Percentiles rank a stretch among this genome's conserved stretches.
Conservation (phyloP, 2,888 invertebrate genomes). For the Ormyrus pomaceus region DNA sequence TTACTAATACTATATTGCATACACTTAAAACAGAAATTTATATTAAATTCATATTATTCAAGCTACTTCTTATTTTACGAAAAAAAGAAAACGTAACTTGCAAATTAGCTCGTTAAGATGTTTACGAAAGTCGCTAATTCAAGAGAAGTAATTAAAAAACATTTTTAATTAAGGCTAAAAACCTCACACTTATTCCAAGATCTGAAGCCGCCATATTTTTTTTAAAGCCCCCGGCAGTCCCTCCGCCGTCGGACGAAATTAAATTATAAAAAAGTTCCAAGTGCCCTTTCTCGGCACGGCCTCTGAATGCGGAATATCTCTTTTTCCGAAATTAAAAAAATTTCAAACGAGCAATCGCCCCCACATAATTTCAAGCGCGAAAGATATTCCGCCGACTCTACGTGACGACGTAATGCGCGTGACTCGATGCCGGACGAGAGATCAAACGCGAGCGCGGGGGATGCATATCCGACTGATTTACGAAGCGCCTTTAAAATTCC, state of each 20-base stretch:
- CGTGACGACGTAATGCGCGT: constrained; percentile 22
- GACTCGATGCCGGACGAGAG: constrained; percentile 21
- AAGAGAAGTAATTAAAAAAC: too few relatives aligned
- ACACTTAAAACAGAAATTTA: too few relatives aligned
- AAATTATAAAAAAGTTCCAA: constrained; percentile 31
- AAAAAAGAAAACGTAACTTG: too few relatives aligned
- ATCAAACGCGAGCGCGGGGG: constrained; percentile 32
- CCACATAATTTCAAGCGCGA: constrained; percentile 11
- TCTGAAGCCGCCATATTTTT: neutral
- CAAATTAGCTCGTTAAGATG: too few relatives aligned
- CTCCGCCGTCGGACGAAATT: constrained; percentile 16
- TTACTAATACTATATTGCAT: too few relatives aligned
- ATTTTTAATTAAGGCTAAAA: too few relatives aligned
- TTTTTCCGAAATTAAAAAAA: constrained; percentile 43
- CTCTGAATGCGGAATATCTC: constrained; percentile 25
- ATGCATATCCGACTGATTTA: constrained; percentile 25
- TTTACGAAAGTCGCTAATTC: too few relatives aligned
- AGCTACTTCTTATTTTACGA: too few relatives aligned
- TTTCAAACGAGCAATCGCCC: constrained; percentile 12
- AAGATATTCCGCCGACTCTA: neutral
- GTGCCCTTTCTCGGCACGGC: constrained; percentile 10
- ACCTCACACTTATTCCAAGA: too few relatives aligned
- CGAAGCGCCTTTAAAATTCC: constrained; percentile 41
- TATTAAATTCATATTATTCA: too few relatives aligned
- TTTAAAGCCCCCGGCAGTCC: neutral